Base-by-base conservation (phyloP, 2,113 vertebrate species). In the Peromyscus californicus region DNA sequence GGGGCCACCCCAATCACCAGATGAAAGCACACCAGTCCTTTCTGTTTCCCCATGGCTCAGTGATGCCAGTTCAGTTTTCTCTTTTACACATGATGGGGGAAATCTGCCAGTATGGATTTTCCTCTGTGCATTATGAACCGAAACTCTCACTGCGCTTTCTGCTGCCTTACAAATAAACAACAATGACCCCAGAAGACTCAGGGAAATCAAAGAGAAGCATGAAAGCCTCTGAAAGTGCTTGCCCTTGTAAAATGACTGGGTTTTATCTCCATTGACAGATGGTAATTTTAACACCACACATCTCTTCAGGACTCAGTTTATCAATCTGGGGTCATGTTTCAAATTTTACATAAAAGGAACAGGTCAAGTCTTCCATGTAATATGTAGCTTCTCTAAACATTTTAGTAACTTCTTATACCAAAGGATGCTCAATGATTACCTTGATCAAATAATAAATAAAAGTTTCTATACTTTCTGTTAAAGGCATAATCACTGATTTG, bases 151-250 rank as follows among this genome's bases (percentile, higher is more conserved):
- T 75, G 17, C 16, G 39, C 26, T 45, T 24, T 61, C 17, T 7
- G 57, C 17, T 63, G 88, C 39, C 29, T 63, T 33, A 21, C 63
- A 61, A 63, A 90, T 48, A 61, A 76, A 76, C 72, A 89, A 48
- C 10, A 33, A 9, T 74, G 29, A 31, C 16, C n/a, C 83, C 3
- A 11, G 85, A 97, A 96, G 69, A 0, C 65, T 78, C 1, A 0
- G 33, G 5, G 4, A 0, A 5, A 31, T 74, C 59, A 85, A 79
- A 45, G 3, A 78, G 7, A 92, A 83, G 65, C 29, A 36, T 0
- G 0, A 11, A 63, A 45, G 69, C 1, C n/a, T 0, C 13, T 45
- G 5, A 48, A 69, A 6, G 16, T 39, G 86, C 17, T 63, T 21
- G 0, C 31, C 33, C 75, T 0, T 79, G 88, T 51, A 59, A 90